Conservation (phyloP, 2,888 invertebrate species). For the Corbicula japonica region DNA sequence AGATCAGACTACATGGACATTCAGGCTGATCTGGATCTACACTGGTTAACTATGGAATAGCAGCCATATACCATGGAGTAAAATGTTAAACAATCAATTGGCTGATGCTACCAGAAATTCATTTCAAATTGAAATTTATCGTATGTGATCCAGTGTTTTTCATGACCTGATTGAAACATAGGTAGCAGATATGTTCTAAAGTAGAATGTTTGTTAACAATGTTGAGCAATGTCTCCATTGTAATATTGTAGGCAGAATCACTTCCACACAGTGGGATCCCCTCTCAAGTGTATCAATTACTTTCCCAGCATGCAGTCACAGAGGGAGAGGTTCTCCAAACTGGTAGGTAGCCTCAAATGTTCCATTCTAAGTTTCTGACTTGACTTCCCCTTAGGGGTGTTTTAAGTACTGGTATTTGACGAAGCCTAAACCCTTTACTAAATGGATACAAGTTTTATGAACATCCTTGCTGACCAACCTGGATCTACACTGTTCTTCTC, state of each 20-base stretch:
- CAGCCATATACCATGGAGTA: too few species aligned
- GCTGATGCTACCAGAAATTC: too few species aligned
- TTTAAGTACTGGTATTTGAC: too few species aligned
- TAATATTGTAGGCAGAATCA: slow-evolving; percentile 85
- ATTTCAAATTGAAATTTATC: neutral
- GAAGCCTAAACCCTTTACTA: too few species aligned
- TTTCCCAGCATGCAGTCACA: slow-evolving; percentile 85
- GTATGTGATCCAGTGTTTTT: too few species aligned
- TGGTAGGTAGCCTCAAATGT: slow-evolving; percentile 76
- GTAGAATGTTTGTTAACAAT: neutral
- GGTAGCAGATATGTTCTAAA: neutral
- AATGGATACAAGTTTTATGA: too few species aligned
- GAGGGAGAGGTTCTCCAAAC: slow-evolving; percentile 81
- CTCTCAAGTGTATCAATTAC: slow-evolving; percentile 85
- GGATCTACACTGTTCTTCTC: too few species aligned
- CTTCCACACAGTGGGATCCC: slow-evolving; percentile 86
- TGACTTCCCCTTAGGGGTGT: slow-evolving; percentile 86
- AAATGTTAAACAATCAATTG: too few species aligned
- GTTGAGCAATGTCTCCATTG: neutral
- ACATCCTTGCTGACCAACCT: too few species aligned
- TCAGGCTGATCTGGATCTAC: too few species aligned
- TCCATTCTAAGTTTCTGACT: slow-evolving; percentile 67
- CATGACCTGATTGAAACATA: neutral
- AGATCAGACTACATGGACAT: too few species aligned
- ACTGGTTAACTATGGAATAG: too few species aligned